Base-by-base conservation (phyloP, 2,888 invertebrate genomes). In the Cryptocheilus praepositus region DNA sequence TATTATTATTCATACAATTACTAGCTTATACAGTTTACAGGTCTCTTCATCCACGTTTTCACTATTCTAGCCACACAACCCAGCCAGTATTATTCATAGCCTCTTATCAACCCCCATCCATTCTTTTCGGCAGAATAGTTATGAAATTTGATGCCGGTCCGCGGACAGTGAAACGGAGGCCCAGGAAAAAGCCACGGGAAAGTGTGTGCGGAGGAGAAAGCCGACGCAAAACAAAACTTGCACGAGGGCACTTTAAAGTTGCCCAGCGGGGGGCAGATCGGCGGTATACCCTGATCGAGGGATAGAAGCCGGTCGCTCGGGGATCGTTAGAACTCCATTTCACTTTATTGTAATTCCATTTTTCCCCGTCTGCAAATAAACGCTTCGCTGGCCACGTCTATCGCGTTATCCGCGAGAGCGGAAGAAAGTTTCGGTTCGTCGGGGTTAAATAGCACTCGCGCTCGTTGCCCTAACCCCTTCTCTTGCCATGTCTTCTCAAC, bases 301-400 rank as follows among this genome's bases (percentile, higher is more conserved):
- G 49, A 18, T 49, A 49, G 16, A n/a, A 49, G 16, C 49, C 5
- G n/a, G 16, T 15, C 13, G 22, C 46, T 16, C 57, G 7, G 25
- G 58, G 73, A 76, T 74, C 76, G 77, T 81, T 80, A 76, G 76
- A 82, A 80, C 77, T 83, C 74, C 77, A 79, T 84, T 83, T 79
- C 76, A 74, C 79, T 83, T 81, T 77, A 81, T 82, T 80, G 80
- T 83, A 83, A 84, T 83, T 82, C 76, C 80, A 83, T 81, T 83
- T 82, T 83, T 83, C 76, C 36, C 73, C 70, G 70, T 78, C 77
- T 73, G 78, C 76, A 84, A 83, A 84, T 84, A 84, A 85, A 83
- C 79, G 84, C 81, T 80, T 64, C 63, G 74, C 71, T 79, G 79
- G 71, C 63, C 79, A 76, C 81, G 82, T 83, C 79, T 81, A 83